Evolutionary conservation across 2,888 invertebrate genomes (phyloP), one percentile per base, ranked within the genome.

Genomic region (Sabatieria punctata): DNA sequence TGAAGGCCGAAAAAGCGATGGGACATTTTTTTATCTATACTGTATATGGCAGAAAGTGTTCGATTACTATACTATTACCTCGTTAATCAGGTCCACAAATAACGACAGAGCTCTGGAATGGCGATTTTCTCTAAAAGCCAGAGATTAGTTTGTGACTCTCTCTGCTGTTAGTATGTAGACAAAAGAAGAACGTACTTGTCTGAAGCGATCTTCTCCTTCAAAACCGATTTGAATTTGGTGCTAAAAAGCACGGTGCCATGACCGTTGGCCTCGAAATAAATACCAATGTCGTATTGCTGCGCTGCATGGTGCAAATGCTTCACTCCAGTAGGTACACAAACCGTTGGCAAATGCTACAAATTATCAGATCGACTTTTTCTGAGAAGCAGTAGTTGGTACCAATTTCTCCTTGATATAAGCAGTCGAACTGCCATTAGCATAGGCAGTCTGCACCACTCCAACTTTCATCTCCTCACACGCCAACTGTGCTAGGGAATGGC

Each of bases 231-330:
- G 51, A 39, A 43, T 2, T 15, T 2, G 18, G 18, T 46, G 24
- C 56, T 55, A 54, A 62, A 60, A 26, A 52, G 48, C 23, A 72
- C 81, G 0, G 95, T 97, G 15, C 97, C 97, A 71, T 97, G 97
- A 0, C 97, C 97, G 70, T 97, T 97, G 0, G 97, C 95, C 57
- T 99, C 97, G 69, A 99, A 99, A 70, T 97, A 99, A 3, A 99
- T 77, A 2, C 95, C 95, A 57, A 97, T 77, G 64, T 97, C 93
- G 70, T 79, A 93, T 46, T 83, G 76, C 33, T 78, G 62, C 0
- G 95, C 95, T 63, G 82, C 82, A 61, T 83, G 82, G 65, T 97
- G 95, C 22, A 99, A 72, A 68, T 95, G 79, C 67, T 97, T 97
- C 0, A 99, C 93, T 11, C 97, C 97, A 0, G 97, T 97, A 46